phyloP scores from a whole-genome alignment of 2,113 vertebrate species.

The Nannobrachium achirus region DNA sequence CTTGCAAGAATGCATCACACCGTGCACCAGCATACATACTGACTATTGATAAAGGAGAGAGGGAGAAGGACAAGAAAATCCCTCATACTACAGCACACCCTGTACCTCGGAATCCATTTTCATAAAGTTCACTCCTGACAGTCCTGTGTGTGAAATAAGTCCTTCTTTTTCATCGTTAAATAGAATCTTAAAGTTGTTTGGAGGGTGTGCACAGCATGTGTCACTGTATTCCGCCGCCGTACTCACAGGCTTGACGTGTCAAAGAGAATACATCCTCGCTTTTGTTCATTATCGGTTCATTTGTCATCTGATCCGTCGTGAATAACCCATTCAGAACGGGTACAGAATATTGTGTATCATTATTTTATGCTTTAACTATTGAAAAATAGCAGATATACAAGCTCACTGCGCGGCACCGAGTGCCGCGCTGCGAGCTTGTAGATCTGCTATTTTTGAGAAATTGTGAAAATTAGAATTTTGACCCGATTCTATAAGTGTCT shows the following conservation, averaged over 20 bases:
- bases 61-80: neutral
- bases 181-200: constrained; percentile 23
- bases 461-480: too few species aligned
- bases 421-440: too few species aligned
- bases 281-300: constrained; percentile 25
- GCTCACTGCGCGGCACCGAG: too few species aligned
- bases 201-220: neutral
- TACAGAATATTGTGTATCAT: too few species aligned
- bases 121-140: neutral
- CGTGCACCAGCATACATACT: neutral
- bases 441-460: too few species aligned
- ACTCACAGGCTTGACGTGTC: neutral
- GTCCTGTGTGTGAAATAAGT: neutral
- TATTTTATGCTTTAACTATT: too few species aligned
- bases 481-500: too few species aligned
- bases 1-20: constrained; percentile 3
- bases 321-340: too few species aligned
- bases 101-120: constrained; percentile 1
- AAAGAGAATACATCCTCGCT: constrained; percentile 3
- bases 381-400: too few species aligned
- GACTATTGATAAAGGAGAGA: neutral
- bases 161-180: constrained; percentile 15
- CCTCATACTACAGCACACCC: neutral
- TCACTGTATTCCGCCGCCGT: neutral
- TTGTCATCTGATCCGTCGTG: constrained; percentile 20